Evolutionary conservation across 2,888 invertebrate species (phyloP).

Genomic region (Synergus laeviventris): DNA sequence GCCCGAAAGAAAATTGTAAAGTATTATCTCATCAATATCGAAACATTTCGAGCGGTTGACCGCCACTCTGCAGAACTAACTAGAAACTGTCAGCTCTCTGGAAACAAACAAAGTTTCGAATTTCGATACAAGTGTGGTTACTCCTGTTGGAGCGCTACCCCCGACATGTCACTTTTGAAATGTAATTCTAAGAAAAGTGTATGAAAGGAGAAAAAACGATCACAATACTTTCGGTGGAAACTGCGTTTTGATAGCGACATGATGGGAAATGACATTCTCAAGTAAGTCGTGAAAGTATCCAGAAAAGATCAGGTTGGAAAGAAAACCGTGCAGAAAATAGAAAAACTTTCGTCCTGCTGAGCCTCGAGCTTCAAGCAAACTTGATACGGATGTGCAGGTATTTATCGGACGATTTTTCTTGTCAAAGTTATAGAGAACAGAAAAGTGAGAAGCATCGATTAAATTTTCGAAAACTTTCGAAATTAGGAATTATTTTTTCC

Average conservation of each 20-base stretch:
- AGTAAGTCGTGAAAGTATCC: constrained; percentile 22
- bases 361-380: neutral
- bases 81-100: neutral
- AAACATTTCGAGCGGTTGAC: too few relatives aligned
- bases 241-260: neutral
- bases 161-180: neutral
- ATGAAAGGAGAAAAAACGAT: neutral
- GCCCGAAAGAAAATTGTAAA: too few relatives aligned
- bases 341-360: constrained; percentile 16
- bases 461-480: constrained; percentile 4
- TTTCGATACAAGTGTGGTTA: neutral
- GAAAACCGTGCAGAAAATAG: constrained; percentile 16
- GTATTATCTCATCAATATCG: too few relatives aligned
- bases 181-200: neutral
- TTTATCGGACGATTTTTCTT: constrained; percentile 25
- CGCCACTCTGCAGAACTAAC: neutral
- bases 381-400: constrained; percentile 1
- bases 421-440: neutral
- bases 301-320: constrained; percentile 25
- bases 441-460: constrained; percentile 10
- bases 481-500: neutral
- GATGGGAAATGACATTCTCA: constrained; percentile 11
- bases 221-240: neutral
- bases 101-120: neutral
- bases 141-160: neutral